Evolutionary conservation across 2,888 invertebrate genomes (phyloP).

Genomic region (Diploptera punctata): DNA sequence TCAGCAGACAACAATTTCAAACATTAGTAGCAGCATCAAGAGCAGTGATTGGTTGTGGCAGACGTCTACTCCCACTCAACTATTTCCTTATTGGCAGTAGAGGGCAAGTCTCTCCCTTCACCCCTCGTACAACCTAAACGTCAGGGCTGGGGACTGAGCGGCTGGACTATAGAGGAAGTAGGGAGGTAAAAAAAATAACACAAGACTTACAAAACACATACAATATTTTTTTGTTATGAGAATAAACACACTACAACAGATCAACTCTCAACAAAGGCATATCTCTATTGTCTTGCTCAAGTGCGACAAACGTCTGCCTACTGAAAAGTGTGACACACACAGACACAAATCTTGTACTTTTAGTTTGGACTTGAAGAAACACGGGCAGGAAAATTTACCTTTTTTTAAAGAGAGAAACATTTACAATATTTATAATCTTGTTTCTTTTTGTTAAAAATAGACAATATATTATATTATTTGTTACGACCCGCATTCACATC

Average conservation of each 20-base stretch:
- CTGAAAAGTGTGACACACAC: not conserved
- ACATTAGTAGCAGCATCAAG: no score
- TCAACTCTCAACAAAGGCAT: not conserved
- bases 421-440: not conserved
- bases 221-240: not conserved
- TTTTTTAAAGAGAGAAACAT: not conserved
- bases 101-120: no score
- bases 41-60: no score
- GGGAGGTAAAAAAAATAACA: not conserved
- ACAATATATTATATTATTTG: not conserved
- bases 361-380: not conserved
- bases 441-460: not conserved
- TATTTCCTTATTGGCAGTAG: no score
- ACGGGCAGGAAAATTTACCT: not conserved
- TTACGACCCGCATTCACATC: not conserved
- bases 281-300: not conserved
- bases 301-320: not conserved
- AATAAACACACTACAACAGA: constrained; percentile 10
- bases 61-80: no score
- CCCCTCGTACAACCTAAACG: no score
- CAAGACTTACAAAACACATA: not conserved
- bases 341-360: constrained; percentile 21
- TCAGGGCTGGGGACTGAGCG: no score
- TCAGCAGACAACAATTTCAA: no score
- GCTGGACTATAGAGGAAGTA: no score